Percentiles rank a stretch among this genome's conserved stretches.
These are phyloP conservation scores for Myodes glareolus DNA, from an alignment of 2,113 vertebrate species.

Conservation along the genomic window DNA sequence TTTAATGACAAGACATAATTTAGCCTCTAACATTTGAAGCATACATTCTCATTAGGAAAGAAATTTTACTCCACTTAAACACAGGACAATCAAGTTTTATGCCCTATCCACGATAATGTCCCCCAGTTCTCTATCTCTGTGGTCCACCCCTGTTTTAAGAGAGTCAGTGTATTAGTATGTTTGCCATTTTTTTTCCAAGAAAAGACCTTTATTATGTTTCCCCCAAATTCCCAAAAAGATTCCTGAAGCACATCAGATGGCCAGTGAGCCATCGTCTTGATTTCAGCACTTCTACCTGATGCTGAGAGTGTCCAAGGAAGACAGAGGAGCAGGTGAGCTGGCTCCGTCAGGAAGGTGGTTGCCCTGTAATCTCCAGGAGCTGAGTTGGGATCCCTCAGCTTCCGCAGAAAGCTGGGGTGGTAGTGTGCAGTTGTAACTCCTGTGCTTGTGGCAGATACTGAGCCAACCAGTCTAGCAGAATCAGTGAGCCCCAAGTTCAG, in stretches of 20 bases:
- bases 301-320: background rate
- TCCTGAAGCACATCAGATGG: background rate
- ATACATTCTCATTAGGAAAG: background rate
- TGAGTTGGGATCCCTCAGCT: background rate
- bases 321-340: background rate
- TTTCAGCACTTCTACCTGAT: background rate
- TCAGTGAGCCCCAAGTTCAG: background rate
- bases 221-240: background rate
- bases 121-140: background rate
- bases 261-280: background rate
- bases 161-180: background rate
- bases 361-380: background rate
- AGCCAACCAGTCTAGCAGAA: background rate
- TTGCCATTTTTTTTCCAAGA: background rate
- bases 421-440: background rate
- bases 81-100: background rate
- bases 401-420: background rate
- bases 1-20: background rate
- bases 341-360: background rate
- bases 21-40: constrained; percentile 15
- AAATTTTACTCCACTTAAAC: background rate
- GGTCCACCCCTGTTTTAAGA: background rate
- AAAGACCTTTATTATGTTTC: background rate
- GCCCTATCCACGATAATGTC: background rate
- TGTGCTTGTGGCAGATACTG: too few relatives aligned